Percentiles rank a stretch among this genome's conserved stretches.
Evolutionary conservation across 2,888 invertebrate genomes (phyloP).

Genomic region (Eupithecia vulgata): DNA sequence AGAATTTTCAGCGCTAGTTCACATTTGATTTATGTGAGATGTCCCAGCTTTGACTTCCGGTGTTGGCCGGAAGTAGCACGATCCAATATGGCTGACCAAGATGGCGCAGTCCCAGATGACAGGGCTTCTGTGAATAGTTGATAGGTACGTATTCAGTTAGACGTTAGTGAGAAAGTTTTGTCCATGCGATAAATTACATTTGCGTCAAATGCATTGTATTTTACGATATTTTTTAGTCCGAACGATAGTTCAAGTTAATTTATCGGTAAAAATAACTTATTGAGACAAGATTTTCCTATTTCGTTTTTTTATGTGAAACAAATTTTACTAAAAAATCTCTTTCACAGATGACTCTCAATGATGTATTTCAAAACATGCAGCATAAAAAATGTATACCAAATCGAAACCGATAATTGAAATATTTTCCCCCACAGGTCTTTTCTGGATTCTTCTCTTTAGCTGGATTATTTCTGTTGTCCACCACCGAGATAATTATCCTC

Average conservation of each 20-base stretch:
- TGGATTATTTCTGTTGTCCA: too few relatives aligned
- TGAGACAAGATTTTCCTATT: too few relatives aligned
- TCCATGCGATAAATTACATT: background rate
- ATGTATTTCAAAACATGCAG: background rate
- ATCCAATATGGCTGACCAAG: constrained; percentile 38
- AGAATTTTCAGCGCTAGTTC: constrained; percentile 22
- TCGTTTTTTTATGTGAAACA: too few relatives aligned
- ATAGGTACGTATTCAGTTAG: background rate
- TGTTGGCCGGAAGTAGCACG: constrained; percentile 32
- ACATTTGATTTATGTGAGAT: constrained; percentile 32
- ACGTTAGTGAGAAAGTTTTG: background rate
- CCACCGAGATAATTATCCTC: too few relatives aligned
- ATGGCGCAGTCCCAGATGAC: constrained; percentile 16
- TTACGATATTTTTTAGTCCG: background rate
- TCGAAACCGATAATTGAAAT: background rate
- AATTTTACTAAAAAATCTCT: too few relatives aligned
- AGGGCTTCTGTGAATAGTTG: background rate
- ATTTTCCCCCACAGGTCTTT: too few relatives aligned
- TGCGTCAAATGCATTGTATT: background rate
- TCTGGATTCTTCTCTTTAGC: too few relatives aligned
- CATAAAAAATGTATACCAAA: background rate
- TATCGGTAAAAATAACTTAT: too few relatives aligned
- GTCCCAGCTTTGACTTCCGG: constrained; percentile 34
- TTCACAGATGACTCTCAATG: too few relatives aligned
- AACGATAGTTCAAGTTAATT: too few relatives aligned